Evolutionary conservation across 2,797 vertebrate genomes (phyloP), one percentile per base, ranked within the genome.

Genomic region (Myiotriccus ornatus): DNA sequence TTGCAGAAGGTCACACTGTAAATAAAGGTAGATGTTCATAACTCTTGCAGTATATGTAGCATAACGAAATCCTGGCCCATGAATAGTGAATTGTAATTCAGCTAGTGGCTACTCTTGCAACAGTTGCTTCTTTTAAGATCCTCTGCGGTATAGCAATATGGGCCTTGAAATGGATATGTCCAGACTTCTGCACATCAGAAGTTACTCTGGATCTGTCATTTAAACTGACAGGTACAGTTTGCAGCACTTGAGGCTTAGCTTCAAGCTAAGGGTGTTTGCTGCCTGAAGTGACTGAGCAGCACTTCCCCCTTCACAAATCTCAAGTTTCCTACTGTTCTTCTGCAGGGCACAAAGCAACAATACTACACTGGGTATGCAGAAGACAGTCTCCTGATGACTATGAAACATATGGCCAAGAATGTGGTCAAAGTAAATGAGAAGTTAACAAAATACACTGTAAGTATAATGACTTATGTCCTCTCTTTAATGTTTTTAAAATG

Each of bases 371-470:
- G 98, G 0, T 98, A 98, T 44, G 43, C 90, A 11, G 98, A 98
- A 90, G 96, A 96, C 2, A 85, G 89, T 20, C 95, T 98, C 7
- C 4, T 77, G 49, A 76, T 90, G 35, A 92, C 96, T 53, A 98
- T 98, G 97, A 96, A 97, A 85, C 98, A 98, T 14, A 98, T 98
- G 96, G 98, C 98, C 77, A 98, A 98, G 84, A 98, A 98, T 1
- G 95, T 98, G 5, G 89, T 97, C 41, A 97, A 94, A 97, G 97
- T 98, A 25, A 98, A 98, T 2, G 96, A 96, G 47, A 98, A 97
- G 46, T 62, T 97, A 46, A 97, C 97, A 4, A 98, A 98, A 86
- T 96, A 98, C 76, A 91, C 94, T 7, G 98, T 98, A 96, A 98
- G 98, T 97, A 94, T 39, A 57, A 52, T 32, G 64, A 32, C 6